Evolutionary conservation across 2,888 invertebrate genomes (phyloP).

Genomic region (Entomobrya multifasciata): DNA sequence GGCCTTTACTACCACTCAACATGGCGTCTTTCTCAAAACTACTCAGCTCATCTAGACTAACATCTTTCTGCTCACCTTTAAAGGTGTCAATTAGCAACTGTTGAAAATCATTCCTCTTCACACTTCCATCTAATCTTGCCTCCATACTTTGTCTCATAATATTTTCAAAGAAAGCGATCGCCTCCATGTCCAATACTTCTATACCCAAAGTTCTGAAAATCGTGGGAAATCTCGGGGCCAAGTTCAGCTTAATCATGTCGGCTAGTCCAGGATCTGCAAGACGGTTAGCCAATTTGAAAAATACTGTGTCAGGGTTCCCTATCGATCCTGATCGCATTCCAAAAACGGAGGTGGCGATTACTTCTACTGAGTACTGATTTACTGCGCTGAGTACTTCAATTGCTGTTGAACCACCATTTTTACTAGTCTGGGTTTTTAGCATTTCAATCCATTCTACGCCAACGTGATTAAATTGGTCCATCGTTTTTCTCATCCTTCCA

Average conservation of each 20-base stretch:
- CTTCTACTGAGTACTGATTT: conserved; percentile 76
- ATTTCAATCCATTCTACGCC: conserved; percentile 33
- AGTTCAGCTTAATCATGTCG: conserved; percentile 26
- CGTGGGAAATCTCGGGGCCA: conserved; percentile 6
- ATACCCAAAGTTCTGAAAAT: conserved; percentile 17
- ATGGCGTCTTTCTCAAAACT: conserved; percentile 74
- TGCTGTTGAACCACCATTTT: background rate
- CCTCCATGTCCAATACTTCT: conserved; percentile 22
- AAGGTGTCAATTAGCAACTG: conserved; percentile 41
- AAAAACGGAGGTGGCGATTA: conserved; percentile 42
- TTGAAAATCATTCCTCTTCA: conserved; percentile 54
- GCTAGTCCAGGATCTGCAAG: background rate
- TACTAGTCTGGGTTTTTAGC: background rate
- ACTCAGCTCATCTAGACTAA: conserved; percentile 49
- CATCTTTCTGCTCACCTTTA: conserved; percentile 60
- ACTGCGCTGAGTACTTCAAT: conserved; percentile 26
- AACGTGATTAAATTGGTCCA: conserved; percentile 31
- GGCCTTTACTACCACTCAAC: background rate
- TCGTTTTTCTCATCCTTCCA: conserved; percentile 66
- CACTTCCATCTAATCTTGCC: background rate
- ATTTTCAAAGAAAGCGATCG: conserved; percentile 36
- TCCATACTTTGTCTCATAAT: conserved; percentile 38
- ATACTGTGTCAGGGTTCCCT: conserved; percentile 57
- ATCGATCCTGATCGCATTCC: background rate
- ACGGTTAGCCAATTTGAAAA: conserved; percentile 23